Evolutionary conservation across 2,113 vertebrate genomes (phyloP).

Genomic region (Heterocephalus glaber): DNA sequence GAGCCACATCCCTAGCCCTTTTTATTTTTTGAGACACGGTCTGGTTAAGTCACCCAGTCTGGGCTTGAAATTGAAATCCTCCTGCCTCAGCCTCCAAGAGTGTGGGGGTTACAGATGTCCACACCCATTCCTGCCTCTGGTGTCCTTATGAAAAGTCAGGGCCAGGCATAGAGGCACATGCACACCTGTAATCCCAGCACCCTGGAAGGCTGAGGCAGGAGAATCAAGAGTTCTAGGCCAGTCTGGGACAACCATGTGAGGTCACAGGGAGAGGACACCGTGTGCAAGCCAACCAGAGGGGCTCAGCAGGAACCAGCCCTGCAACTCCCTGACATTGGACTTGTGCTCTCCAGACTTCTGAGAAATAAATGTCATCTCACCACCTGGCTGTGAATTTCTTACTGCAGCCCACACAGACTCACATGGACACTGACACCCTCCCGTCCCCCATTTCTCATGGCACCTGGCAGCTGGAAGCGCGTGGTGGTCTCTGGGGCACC

Average conservation of each 20-base stretch:
- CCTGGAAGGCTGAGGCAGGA: neutral
- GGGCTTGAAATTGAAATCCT: neutral
- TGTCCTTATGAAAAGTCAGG: neutral
- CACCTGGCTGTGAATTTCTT: neutral
- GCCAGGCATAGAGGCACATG: too few relatives aligned
- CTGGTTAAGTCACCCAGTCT: neutral
- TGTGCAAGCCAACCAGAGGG: neutral
- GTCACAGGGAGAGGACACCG: neutral
- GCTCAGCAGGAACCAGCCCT: neutral
- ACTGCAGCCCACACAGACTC: neutral
- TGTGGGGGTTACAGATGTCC: neutral
- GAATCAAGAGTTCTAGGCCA: too few relatives aligned
- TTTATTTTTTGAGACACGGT: too few relatives aligned
- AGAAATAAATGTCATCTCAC: neutral
- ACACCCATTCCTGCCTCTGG: neutral
- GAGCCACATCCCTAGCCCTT: neutral
- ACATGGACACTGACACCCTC: neutral
- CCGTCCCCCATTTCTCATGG: fast-evolving
- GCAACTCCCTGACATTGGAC: neutral
- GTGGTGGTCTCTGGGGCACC: fast-evolving
- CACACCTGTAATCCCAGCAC: neutral
- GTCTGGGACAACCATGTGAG: neutral
- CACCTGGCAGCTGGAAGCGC: slow-evolving; percentile 83
- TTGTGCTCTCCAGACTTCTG: neutral
- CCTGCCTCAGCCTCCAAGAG: neutral